phyloP scores from a whole-genome alignment of 2,113 vertebrate genomes.

The Thamnophis sirtalis region DNA sequence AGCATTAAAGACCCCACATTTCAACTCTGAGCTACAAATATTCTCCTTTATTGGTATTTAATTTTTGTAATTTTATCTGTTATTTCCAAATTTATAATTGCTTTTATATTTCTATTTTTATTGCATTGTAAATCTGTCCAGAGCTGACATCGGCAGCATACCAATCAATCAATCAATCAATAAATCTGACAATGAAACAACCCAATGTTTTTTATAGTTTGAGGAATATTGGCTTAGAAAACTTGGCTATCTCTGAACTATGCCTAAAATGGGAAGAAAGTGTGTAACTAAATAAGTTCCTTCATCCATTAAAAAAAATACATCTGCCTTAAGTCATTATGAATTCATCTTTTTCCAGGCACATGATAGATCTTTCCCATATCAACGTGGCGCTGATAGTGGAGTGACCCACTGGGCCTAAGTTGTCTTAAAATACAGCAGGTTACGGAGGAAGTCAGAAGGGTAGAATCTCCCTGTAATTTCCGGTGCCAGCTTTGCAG shows the following conservation, averaged over 20 bases:
- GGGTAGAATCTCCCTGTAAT: conserved; percentile 14
- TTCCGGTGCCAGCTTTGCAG: conserved; percentile 26
- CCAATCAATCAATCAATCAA: no score
- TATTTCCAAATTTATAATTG: no score
- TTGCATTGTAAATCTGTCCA: no score
- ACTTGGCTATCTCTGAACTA: background rate
- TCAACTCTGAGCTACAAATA: no score
- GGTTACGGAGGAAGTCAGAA: conserved; percentile 39
- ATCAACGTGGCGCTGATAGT: conserved; percentile 94
- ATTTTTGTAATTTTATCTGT: no score
- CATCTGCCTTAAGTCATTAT: background rate
- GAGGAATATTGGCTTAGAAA: background rate
- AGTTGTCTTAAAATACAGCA: conserved; percentile 12
- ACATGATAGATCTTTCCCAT: conserved; percentile 98
- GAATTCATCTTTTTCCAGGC: conserved; percentile 71
- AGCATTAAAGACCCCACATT: no score
- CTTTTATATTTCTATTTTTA: no score
- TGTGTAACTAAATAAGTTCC: background rate
- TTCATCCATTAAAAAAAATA: background rate
- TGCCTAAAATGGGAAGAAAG: background rate
- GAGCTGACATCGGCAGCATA: no score
- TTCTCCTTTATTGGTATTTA: no score
- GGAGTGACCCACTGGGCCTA: conserved; percentile 73
- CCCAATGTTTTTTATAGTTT: background rate
- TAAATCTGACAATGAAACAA: background rate